These are phyloP conservation scores for Heliconius hermathena DNA, from an alignment of 1,140 invertebrate species.

Conservation along the genomic window DNA sequence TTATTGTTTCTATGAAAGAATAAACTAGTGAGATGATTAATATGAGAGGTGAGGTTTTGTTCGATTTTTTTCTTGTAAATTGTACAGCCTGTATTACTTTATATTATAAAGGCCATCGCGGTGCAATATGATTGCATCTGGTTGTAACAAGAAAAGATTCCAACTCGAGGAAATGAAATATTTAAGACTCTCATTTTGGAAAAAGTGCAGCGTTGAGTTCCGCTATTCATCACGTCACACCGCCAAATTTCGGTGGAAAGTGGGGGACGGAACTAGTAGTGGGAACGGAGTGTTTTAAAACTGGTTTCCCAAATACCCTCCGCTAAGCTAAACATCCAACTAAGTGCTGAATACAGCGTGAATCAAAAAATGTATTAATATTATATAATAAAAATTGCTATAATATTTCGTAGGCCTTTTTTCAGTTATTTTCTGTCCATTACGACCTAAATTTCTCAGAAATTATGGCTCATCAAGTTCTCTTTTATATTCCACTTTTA, in stretches of 20 bases:
- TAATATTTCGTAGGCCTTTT: not conserved
- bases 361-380: not conserved
- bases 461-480: slow-evolving; percentile 16
- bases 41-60: not conserved
- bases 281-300: too few species aligned
- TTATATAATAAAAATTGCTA: not conserved
- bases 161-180: too few species aligned
- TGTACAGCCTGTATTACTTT: too few species aligned
- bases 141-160: too few species aligned
- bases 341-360: not conserved
- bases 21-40: slow-evolving; percentile 2
- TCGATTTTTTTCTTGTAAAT: not conserved
- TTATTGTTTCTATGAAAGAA: not conserved
- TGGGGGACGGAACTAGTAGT: too few species aligned
- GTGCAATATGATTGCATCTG: too few species aligned
- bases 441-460: not conserved
- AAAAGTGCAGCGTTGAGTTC: too few species aligned
- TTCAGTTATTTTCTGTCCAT: slow-evolving; percentile 7
- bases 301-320: too few species aligned
- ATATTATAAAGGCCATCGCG: too few species aligned
- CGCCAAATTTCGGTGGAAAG: too few species aligned
- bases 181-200: too few species aligned
- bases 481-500: slow-evolving; percentile 20
- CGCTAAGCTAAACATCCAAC: not conserved
- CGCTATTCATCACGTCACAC: too few species aligned